Conservation (phyloP, 2,888 invertebrate species). For the Augiades crinisus region DNA sequence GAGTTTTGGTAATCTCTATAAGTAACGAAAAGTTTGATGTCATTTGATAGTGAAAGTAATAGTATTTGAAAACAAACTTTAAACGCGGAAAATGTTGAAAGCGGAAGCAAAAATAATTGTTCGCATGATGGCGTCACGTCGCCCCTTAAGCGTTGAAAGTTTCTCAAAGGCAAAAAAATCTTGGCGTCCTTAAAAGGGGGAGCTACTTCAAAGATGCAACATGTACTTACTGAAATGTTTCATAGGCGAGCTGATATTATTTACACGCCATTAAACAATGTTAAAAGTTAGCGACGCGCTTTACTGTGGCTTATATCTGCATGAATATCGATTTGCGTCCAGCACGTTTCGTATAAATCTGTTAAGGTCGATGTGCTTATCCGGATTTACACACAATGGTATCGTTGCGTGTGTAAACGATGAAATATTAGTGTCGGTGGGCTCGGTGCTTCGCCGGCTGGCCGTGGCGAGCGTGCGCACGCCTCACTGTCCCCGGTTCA, state of each 20-base stretch:
- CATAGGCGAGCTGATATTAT: too few relatives aligned
- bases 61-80: too few relatives aligned
- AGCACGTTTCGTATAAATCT: constrained; percentile 45
- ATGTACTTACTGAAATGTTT: background rate
- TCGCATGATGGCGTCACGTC: constrained; percentile 28
- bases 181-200: constrained; percentile 35
- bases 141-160: constrained; percentile 49
- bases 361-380: constrained; percentile 56
- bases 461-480: constrained; percentile 42
- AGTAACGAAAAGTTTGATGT: too few relatives aligned
- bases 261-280: constrained; percentile 32
- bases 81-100: too few relatives aligned
- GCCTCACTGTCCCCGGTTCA: constrained; percentile 31
- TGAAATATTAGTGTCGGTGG: constrained; percentile 58
- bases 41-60: too few relatives aligned
- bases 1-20: too few relatives aligned
- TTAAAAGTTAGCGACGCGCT: constrained; percentile 5
- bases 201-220: background rate
- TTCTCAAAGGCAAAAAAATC: constrained; percentile 55
- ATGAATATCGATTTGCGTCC: constrained; percentile 24
- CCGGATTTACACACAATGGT: constrained; percentile 67
- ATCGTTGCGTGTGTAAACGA: constrained; percentile 57
- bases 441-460: constrained; percentile 46
- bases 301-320: constrained; percentile 40
- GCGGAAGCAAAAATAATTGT: too few relatives aligned